phyloP scores from a whole-genome alignment of 1,140 invertebrate species.

The Geopemphigus sp. region DNA sequence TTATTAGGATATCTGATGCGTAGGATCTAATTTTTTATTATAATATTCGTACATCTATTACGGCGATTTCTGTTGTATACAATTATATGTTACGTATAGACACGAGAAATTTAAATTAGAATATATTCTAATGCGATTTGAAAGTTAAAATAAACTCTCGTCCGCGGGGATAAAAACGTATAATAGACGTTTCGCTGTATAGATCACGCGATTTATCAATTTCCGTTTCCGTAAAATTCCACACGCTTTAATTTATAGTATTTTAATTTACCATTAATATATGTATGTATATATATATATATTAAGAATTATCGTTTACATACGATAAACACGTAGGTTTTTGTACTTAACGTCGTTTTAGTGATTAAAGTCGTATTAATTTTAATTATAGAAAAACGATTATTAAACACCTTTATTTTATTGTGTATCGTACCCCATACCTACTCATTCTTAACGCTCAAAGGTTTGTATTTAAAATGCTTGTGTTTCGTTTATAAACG shows the following conservation, averaged over 20 bases:
- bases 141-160: conserved; percentile 1
- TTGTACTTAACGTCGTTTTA: neutral
- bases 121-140: neutral
- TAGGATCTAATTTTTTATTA: too few species aligned
- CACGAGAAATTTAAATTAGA: neutral
- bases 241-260: neutral
- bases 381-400: neutral
- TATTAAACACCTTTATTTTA: neutral
- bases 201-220: conserved; percentile 10
- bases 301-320: too few species aligned
- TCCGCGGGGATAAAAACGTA: neutral
- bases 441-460: too few species aligned
- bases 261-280: too few species aligned
- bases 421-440: too few species aligned
- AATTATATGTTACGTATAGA: neutral
- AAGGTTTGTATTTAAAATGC: too few species aligned
- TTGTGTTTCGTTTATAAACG: too few species aligned
- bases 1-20: too few species aligned
- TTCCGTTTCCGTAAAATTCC: neutral
- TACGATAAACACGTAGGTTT: too few species aligned
- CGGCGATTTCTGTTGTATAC: too few species aligned
- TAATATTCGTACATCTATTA: too few species aligned
- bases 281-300: too few species aligned
- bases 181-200: neutral
- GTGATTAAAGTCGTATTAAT: neutral